Conservation (phyloP, 2,797 vertebrate species). For the Rhynchotus rufescens region DNA sequence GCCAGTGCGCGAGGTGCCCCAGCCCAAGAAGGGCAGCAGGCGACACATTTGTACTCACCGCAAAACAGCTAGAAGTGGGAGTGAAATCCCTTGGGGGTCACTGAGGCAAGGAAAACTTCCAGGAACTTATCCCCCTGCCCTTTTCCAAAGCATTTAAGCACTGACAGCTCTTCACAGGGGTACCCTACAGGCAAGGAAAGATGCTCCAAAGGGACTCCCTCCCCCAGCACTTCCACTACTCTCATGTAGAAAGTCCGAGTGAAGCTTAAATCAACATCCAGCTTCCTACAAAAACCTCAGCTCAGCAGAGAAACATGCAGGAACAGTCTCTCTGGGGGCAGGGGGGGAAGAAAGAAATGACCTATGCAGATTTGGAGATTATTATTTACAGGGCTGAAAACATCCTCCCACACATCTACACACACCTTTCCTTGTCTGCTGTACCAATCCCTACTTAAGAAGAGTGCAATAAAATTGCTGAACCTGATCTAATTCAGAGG, state of each 20-base stretch:
- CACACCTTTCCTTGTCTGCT: slow-evolving; percentile 15
- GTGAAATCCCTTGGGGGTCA: background rate
- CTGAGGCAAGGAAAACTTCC: slow-evolving; percentile 16
- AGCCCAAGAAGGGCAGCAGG: background rate
- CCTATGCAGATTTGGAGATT: background rate
- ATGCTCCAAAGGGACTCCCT: background rate
- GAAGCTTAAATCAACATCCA: background rate
- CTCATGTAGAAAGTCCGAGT: background rate
- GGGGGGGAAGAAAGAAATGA: slow-evolving; percentile 1
- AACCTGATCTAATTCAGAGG: background rate
- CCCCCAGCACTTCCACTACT: background rate
- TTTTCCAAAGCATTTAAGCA: slow-evolving; percentile 39
- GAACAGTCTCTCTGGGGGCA: background rate
- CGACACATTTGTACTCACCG: background rate
- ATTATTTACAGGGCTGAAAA: slow-evolving; percentile 9
- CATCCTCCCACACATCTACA: background rate
- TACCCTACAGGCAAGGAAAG: background rate
- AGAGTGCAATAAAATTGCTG: background rate
- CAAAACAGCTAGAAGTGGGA: slow-evolving; percentile 5
- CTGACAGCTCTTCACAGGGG: background rate
- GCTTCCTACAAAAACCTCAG: background rate
- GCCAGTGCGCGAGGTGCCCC: background rate
- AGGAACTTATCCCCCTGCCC: background rate
- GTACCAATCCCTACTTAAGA: background rate
- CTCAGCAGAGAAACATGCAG: background rate